A percentile compares a stretch with the other conserved stretches of the same genome.
These are phyloP conservation scores for Regulus satrapa DNA, from an alignment of 2,113 vertebrate genomes.

Conservation along the genomic window DNA sequence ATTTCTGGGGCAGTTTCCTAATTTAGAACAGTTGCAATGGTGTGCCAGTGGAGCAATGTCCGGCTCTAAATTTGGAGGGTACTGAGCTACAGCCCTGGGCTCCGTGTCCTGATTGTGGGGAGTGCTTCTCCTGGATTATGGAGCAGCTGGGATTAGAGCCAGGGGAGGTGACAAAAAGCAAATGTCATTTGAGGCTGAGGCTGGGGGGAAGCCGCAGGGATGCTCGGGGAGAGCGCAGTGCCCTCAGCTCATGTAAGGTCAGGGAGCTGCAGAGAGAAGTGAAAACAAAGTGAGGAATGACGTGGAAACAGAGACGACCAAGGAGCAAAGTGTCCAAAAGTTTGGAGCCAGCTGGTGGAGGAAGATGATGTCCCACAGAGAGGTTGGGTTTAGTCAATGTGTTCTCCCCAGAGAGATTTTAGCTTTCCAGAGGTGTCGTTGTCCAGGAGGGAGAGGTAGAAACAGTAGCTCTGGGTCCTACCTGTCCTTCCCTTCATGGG, in stretches of 20 bases:
- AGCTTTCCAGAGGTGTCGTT: neutral
- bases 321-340: neutral
- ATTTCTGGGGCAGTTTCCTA: neutral
- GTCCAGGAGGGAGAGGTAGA: neutral
- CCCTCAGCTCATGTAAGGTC: neutral
- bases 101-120: neutral
- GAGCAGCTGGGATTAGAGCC: neutral
- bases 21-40: neutral
- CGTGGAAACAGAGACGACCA: neutral
- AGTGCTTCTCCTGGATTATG: neutral
- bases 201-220: neutral
- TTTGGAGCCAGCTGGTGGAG: neutral
- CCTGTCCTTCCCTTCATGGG: neutral
- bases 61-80: constrained; percentile 9
- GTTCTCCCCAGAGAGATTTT: neutral
- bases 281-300: neutral
- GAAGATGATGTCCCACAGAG: neutral
- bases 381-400: neutral
- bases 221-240: neutral
- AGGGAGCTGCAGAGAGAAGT: neutral
- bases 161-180: neutral
- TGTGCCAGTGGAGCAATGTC: neutral
- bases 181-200: neutral
- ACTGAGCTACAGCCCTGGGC: neutral
- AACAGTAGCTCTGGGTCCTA: neutral